Base-by-base conservation (phyloP, 2,113 vertebrate species). In the Dipodomys stephensi region DNA sequence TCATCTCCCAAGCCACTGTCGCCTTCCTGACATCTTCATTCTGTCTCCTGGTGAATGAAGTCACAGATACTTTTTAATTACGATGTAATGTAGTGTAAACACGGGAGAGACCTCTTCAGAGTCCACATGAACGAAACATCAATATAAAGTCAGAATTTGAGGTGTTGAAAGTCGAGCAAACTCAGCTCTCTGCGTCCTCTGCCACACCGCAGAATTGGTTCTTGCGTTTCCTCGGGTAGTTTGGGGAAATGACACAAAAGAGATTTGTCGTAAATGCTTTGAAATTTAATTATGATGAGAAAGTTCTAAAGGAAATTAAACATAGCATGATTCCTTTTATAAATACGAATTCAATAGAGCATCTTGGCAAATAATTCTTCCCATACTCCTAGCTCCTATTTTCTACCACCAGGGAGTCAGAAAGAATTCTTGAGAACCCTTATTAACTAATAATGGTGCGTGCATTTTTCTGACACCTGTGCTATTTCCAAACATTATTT, bases 291-390 rank as follows among this genome's bases (percentile, higher is more conserved):
- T 93, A 94, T 91, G 65, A 92, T 35, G 93, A 87, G 88, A 80
- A 44, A 65, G 96, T 72, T 97, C 39, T 80, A 90, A 96, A 95
- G 93, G 93, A 96, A 93, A 95, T 95, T 57, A 96, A 96, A 88
- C 65, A 67, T 88, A 92, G 49, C 67, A 28, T 93, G 0, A 85
- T 83, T 83, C 32, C 46, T 82, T 95, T 93, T 57, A 74, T 77
- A 93, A 86, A 57, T 69, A 77, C 30, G 46, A 78, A 81, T 69
- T 69, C 49, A 73, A 65, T 49, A 65, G 23, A 65, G 32, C 23
- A 10, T 74, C 65, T 82, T 78, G 28, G 65, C 20, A 68, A 39
- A 77, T 69, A 67, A 77, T 39, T 69, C 12, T 80, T 71, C n/a
- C 77, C 16, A 11, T 23, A 25, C 16, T 8, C 8, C 35, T 27